Base-by-base conservation (phyloP, 2,797 vertebrate species). In the Peromyscus melanophrys region DNA sequence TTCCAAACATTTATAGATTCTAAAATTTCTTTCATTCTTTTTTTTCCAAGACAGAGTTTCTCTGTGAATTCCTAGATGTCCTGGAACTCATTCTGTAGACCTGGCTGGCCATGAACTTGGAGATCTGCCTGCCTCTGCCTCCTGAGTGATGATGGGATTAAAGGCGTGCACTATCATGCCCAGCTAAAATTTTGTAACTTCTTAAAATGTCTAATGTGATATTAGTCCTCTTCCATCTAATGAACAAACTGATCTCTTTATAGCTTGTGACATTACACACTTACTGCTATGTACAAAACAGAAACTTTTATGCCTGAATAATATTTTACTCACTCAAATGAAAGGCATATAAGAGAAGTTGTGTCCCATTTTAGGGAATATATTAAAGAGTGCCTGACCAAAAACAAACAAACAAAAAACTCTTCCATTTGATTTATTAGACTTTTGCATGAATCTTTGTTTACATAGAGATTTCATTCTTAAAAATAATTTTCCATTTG, bases 401-500 rank as follows among this genome's bases (percentile, higher is more conserved):
- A 95, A 75, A 75, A 40, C 17, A 71, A 71, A 21, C 17, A 69
- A 69, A 37, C 21, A 73, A 73, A 16, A 93, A 95, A 85, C 19
- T 85, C 43, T 77, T 69, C 59, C n/a, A 77, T 69, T 94, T 88
- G 92, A 92, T 78, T 89, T 88, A 94, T 87, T 93, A 95, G 61
- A 59, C 2, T 77, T 71, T n/a, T 65, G 21, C 37, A 89, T 76
- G 57, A 83, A 83, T 63, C 57, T 86, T n/a, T 87, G 3, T 95
- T 77, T 88, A n/a, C 23, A 88, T 25, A 86, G 34, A 37, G 16
- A 94, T 94, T 85, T 94, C 17, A 80, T 73, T 96, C 21, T n/a
- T 91, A 91, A 96, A 96, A 96, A 89, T 75, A 80, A n/a, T 94
- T 96, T 91, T 63, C 27, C 49, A 43, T 78, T 82, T 95, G 46